Evolutionary conservation across 2,888 invertebrate species (phyloP).

Genomic region (Nemotelus nigrinus): DNA sequence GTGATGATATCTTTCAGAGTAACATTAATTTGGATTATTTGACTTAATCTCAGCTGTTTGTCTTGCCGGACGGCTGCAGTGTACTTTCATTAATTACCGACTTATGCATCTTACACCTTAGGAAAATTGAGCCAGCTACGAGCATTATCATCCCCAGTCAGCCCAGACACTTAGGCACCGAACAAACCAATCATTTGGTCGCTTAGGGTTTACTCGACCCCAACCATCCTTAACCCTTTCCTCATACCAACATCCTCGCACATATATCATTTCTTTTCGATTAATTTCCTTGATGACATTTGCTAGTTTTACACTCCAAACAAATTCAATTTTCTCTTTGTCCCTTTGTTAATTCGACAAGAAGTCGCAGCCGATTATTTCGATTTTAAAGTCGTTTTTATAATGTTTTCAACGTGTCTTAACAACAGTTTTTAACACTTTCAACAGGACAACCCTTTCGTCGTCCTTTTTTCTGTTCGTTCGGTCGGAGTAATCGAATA

Average conservation of each 20-base stretch:
- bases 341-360: slow-evolving; percentile 15
- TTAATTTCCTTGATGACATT: slow-evolving; percentile 65
- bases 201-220: background rate
- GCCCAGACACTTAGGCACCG: background rate
- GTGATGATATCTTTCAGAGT: slow-evolving; percentile 28
- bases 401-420: slow-evolving; percentile 17
- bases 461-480: background rate
- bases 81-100: slow-evolving; percentile 49
- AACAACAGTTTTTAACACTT: slow-evolving; percentile 41
- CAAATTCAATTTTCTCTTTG: slow-evolving; percentile 48
- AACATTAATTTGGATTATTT: slow-evolving; percentile 48
- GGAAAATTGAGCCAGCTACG: background rate
- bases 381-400: slow-evolving; percentile 37
- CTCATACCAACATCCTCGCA: background rate
- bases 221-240: slow-evolving; percentile 44
- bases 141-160: background rate
- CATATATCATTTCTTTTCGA: slow-evolving; percentile 66
- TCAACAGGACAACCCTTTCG: slow-evolving; percentile 48
- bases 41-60: slow-evolving; percentile 46
- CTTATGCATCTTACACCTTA: slow-evolving; percentile 43
- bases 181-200: slow-evolving; percentile 8
- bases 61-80: slow-evolving; percentile 38
- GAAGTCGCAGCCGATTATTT: slow-evolving; percentile 19
- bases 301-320: slow-evolving; percentile 54
- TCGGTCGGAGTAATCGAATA: slow-evolving; percentile 46